These are phyloP conservation scores for Leptinotarsa juncta DNA, from an alignment of 2,888 invertebrate genomes.

Conservation along the genomic window DNA sequence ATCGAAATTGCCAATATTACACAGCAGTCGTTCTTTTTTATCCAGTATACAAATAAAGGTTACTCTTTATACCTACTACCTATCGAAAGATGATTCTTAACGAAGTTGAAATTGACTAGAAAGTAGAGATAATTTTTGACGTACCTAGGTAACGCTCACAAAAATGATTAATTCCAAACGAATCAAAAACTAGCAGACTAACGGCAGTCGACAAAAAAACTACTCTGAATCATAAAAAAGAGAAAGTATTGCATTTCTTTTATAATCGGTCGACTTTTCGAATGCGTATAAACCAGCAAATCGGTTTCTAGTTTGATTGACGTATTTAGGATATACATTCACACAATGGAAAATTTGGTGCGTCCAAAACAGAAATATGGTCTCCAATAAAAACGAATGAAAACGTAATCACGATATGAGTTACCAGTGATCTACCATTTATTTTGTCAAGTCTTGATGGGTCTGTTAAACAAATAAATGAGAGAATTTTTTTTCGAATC, in stretches of 20 bases:
- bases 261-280: background rate
- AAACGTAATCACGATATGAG: background rate
- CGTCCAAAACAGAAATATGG: background rate
- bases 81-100: too few species aligned
- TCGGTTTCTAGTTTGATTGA: slow-evolving; percentile 24
- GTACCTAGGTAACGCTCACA: too few species aligned
- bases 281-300: background rate
- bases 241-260: background rate
- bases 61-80: too few species aligned
- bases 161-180: too few species aligned
- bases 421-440: background rate
- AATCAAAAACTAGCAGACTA: background rate
- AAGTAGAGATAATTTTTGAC: too few species aligned
- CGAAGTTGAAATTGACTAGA: too few species aligned
- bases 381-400: background rate
- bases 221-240: background rate
- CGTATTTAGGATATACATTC: slow-evolving; percentile 16
- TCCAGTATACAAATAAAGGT: too few species aligned
- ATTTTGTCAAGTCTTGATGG: background rate
- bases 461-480: background rate
- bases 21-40: too few species aligned
- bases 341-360: slow-evolving; percentile 5
- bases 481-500: background rate
- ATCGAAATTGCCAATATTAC: too few species aligned
- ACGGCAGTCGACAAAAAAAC: background rate